These are phyloP conservation scores for Petrocephalus schoutedeni DNA, from an alignment of 2,797 vertebrate species.

Conservation along the genomic window DNA sequence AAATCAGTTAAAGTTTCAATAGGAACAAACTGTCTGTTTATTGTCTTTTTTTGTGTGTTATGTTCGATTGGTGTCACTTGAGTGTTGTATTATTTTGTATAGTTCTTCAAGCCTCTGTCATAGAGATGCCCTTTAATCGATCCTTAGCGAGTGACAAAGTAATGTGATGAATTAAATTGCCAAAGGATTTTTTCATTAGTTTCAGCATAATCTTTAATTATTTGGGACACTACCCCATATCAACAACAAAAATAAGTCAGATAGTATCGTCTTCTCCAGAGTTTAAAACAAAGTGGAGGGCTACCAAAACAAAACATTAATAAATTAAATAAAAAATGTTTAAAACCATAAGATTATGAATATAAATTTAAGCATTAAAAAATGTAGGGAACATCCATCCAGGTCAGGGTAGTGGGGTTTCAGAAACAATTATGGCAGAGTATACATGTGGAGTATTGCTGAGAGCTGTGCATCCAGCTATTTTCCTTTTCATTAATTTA, in stretches of 20 bases:
- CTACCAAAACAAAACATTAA: not conserved
- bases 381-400: no score
- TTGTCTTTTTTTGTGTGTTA: no score
- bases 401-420: no score
- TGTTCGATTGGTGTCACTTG: no score
- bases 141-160: not conserved
- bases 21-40: no score
- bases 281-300: not conserved
- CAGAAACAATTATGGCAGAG: no score
- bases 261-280: not conserved
- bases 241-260: not conserved
- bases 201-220: not conserved
- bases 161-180: not conserved
- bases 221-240: not conserved
- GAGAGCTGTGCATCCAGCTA: no score
- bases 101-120: not conserved
- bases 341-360: no score
- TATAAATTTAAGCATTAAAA: no score
- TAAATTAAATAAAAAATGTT: not conserved
- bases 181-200: not conserved
- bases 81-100: no score
- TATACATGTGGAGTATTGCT: no score
- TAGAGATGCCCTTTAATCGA: not conserved
- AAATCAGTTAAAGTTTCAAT: not conserved
- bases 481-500: no score